Evolutionary conservation across 2,113 vertebrate species (phyloP).

Genomic region (Cygnus atratus): DNA sequence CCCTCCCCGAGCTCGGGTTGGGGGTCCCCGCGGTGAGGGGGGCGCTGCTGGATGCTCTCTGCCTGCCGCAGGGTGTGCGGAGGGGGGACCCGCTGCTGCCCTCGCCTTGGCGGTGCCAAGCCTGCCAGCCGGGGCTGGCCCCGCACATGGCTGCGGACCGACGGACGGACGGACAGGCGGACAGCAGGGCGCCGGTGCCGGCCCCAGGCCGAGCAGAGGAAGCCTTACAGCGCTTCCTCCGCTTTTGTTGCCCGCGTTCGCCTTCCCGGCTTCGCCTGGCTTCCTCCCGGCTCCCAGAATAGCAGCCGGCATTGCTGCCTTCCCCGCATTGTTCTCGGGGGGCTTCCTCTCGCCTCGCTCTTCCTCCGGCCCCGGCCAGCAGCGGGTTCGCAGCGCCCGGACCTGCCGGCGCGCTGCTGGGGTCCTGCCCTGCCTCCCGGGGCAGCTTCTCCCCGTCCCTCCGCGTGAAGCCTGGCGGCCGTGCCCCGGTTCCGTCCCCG

Average conservation of each 20-base stretch:
- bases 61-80: no score
- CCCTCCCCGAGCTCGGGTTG: no score
- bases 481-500: neutral
- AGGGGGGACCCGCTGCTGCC: no score
- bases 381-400: neutral
- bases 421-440: neutral
- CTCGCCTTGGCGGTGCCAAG: no score
- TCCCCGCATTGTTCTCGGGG: conserved; percentile 64
- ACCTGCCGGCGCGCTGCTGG: neutral
- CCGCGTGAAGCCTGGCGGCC: neutral
- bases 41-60: no score
- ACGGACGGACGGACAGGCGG: neutral
- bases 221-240: neutral
- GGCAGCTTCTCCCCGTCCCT: neutral
- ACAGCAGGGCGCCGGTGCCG: neutral
- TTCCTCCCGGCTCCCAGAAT: conserved; percentile 42
- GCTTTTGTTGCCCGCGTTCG: conserved; percentile 51
- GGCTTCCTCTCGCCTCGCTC: conserved; percentile 52
- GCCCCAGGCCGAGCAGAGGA: neutral
- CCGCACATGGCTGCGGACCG: fast-evolving
- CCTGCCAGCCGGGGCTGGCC: neutral
- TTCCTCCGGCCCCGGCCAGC: neutral
- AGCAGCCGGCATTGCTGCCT: neutral
- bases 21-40: no score
- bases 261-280: conserved; percentile 17